Conservation (phyloP, 1,140 invertebrate genomes). For the Temnothorax longispinosus region DNA sequence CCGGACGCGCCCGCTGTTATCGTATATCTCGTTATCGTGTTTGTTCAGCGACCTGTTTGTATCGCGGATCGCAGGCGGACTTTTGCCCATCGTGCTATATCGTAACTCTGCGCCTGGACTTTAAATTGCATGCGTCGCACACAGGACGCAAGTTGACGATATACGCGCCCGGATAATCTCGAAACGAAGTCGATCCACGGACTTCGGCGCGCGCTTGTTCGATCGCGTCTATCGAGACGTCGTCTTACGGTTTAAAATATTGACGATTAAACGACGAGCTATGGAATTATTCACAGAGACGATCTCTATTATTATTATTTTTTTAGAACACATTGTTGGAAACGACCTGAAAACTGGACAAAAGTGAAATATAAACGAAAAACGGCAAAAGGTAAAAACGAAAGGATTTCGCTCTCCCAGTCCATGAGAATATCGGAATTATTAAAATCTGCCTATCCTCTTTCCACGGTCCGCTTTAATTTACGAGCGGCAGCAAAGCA, state of each 20-base stretch:
- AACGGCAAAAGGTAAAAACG: constrained; percentile 14
- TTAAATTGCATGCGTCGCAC: constrained; percentile 66
- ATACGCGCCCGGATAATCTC: constrained; percentile 43
- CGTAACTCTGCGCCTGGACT: constrained; percentile 53
- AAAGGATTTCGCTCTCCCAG: constrained; percentile 46
- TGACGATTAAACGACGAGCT: constrained; percentile 22
- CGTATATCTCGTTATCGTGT: constrained; percentile 60
- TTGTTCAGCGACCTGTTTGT: constrained; percentile 63
- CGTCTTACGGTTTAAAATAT: not conserved
- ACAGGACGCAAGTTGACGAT: not conserved
- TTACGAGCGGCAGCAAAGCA: constrained; percentile 72
- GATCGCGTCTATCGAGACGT: constrained; percentile 21
- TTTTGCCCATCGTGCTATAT: constrained; percentile 36
- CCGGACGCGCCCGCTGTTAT: constrained; percentile 62
- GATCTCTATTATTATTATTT: constrained; percentile 23
- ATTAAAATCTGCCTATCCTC: constrained; percentile 67
- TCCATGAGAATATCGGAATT: constrained; percentile 68
- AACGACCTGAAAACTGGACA: not conserved
- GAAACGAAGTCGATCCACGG: constrained; percentile 43
- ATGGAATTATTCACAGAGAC: not conserved
- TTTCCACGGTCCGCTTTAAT: constrained; percentile 64
- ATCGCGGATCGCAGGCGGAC: constrained; percentile 55
- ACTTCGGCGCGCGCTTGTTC: not conserved
- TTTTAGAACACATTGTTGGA: not conserved
- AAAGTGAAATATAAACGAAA: constrained; percentile 38